Base-by-base conservation (phyloP, 2,797 vertebrate species). In the Lycodopsis pacificus region DNA sequence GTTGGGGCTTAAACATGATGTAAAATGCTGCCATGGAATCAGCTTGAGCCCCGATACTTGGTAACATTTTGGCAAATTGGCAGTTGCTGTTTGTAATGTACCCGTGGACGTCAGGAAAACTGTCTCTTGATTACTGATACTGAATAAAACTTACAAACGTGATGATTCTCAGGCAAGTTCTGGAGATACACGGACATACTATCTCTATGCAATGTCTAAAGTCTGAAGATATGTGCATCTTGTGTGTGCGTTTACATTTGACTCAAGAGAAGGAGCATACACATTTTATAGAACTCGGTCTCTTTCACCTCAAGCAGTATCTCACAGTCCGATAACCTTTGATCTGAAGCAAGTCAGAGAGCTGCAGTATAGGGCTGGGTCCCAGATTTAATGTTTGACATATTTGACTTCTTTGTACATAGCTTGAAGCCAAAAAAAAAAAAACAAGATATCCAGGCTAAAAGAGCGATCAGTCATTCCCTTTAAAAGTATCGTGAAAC, bases 401-500 rank as follows among this genome's bases (percentile, higher is more conserved):
- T 19, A 58, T 58, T 49, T 63, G 20, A 30, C 9, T 66, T 75
- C 15, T 65, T 72, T 30, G 5, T 63, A 25, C 12, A 53, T 13
- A 48, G 40, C 20, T n/a, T 6, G 2, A 14, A 25, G 51, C 51
- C 51, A 25, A 25, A 53, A 10, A n/a, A 49, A 8, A 2, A 12
- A n/a, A 44, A 30, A 44, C 5, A 49, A 56, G 7, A 61, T 58
- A 30, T 42, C n/a, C 3, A 68, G 27, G 27, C 42, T 38, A 5
- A 40, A 54, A 32, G 14, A 73, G 42, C 48, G 48, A 15, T 59
- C 22, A 65, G 20, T 77, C 40, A 71, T 12, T 34, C 22, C 56
- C 8, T 61, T 15, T 30, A 5, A 78, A 81, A 54, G n/a, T 38
- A 49, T 51, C 7, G 20, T 75, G n/a, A 58, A 73, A 76, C 9